These are phyloP conservation scores for Trichopria drosophilae DNA, from an alignment of 2,888 invertebrate genomes.

Conservation along the genomic window DNA sequence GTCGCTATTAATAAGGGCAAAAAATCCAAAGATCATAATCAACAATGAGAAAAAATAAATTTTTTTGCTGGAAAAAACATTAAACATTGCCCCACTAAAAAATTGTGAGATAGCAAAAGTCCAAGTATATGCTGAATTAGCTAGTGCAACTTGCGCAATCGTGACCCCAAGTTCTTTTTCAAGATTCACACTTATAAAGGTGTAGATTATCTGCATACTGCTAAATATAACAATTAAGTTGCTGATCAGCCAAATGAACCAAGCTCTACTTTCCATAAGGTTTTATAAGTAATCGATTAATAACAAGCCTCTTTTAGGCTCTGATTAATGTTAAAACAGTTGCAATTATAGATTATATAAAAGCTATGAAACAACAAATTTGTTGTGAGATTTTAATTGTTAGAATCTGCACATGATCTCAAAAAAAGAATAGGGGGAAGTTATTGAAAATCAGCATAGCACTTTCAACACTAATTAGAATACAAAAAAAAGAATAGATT, in stretches of 20 bases:
- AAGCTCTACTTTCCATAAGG: conserved; percentile 14
- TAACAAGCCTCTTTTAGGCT: conserved; percentile 13
- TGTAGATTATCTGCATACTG: conserved; percentile 17
- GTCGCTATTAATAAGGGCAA: conserved; percentile 16
- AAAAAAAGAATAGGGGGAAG: too few species aligned
- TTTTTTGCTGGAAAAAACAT: conserved; percentile 22
- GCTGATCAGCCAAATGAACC: conserved; percentile 18
- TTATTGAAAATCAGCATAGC: too few species aligned
- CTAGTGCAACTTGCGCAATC: conserved; percentile 11
- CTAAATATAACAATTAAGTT: conserved; percentile 15
- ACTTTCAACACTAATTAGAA: too few species aligned
- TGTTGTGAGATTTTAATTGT: too few species aligned
- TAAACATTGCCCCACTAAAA: conserved; percentile 22
- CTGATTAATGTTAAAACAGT: too few species aligned
- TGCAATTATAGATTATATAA: too few species aligned
- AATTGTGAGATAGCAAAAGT: conserved; percentile 18
- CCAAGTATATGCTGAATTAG: conserved; percentile 17
- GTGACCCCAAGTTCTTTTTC: conserved; percentile 11
- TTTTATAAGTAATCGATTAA: conserved; percentile 15
- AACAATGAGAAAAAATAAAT: conserved; percentile 19
- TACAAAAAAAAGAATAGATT: too few species aligned
- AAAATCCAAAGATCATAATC: conserved; percentile 16
- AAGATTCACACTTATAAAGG: conserved; percentile 15
- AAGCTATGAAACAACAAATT: too few species aligned
- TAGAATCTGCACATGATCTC: too few species aligned